Conservation (phyloP, 2,113 vertebrate genomes). For the Brachirus orientalis region DNA sequence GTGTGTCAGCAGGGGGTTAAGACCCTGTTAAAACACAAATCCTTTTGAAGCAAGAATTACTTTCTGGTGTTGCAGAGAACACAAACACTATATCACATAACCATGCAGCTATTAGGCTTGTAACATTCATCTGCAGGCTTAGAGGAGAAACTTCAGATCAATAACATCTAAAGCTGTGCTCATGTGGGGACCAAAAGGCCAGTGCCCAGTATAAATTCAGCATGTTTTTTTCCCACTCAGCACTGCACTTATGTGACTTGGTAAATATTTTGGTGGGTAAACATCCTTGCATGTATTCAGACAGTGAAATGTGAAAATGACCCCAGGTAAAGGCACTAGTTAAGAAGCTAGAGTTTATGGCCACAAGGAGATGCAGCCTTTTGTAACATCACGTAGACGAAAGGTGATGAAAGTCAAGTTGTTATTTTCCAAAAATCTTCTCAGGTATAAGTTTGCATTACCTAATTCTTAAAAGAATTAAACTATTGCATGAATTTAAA, state of each 20-base stretch:
- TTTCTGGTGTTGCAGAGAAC: slow-evolving; percentile 50
- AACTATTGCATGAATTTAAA: no score
- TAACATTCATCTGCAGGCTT: slow-evolving; percentile 44
- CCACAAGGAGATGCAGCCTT: no score
- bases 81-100: slow-evolving; percentile 43
- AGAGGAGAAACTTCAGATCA: slow-evolving; percentile 61
- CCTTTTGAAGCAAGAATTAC: slow-evolving; percentile 58
- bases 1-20: slow-evolving; percentile 53
- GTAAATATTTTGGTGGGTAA: slow-evolving; percentile 1
- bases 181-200: slow-evolving; percentile 22
- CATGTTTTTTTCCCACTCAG: slow-evolving; percentile 13
- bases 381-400: no score
- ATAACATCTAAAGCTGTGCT: slow-evolving; percentile 53
- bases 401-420: no score
- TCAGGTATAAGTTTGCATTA: no score
- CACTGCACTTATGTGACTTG: neutral
- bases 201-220: slow-evolving; percentile 21
- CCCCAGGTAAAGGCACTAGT: no score
- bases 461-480: no score
- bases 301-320: neutral
- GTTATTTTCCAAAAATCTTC: no score
- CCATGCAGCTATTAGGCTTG: slow-evolving; percentile 26
- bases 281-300: neutral
- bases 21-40: slow-evolving; percentile 70
- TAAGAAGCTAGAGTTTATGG: no score